Conservation (phyloP, 2,113 vertebrate species). For the Peromyscus maniculatus region DNA sequence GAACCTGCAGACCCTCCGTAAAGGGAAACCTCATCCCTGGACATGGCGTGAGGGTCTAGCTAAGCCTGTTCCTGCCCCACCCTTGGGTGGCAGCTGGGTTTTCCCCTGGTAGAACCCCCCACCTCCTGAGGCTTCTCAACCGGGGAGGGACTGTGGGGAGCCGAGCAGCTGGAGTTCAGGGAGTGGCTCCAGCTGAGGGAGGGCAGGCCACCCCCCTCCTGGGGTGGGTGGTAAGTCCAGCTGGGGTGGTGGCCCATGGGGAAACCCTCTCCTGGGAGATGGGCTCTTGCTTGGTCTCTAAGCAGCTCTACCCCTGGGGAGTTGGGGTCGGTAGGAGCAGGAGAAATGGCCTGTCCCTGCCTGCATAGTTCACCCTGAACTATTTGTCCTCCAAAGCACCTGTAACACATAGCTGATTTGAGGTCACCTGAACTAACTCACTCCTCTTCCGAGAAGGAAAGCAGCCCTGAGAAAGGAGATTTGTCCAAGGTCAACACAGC, state of each 20-base stretch:
- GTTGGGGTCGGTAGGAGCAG: neutral
- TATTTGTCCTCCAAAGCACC: conserved; percentile 71
- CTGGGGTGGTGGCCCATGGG: conserved; percentile 33
- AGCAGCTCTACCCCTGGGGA: neutral
- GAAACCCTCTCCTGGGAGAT: neutral
- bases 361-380: conserved; percentile 45
- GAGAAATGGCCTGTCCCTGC: neutral
- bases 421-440: conserved; percentile 73
- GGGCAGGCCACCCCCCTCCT: neutral
- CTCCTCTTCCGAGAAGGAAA: conserved; percentile 57
- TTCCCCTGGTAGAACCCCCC: conserved; percentile 64
- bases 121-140: conserved; percentile 24
- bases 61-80: neutral
- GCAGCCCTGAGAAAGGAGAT: conserved; percentile 3
- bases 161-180: conserved; percentile 59
- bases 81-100: conserved; percentile 44
- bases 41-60: conserved; percentile 11
- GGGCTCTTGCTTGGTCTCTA: neutral
- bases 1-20: neutral
- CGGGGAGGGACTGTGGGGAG: neutral
- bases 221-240: neutral
- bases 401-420: conserved; percentile 70
- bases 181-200: conserved; percentile 46
- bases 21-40: conserved; percentile 54
- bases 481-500: conserved; percentile 73